Evolutionary conservation across 2,888 invertebrate species (phyloP), one percentile per base, ranked within the genome.

Genomic region (Melanchra persicariae): DNA sequence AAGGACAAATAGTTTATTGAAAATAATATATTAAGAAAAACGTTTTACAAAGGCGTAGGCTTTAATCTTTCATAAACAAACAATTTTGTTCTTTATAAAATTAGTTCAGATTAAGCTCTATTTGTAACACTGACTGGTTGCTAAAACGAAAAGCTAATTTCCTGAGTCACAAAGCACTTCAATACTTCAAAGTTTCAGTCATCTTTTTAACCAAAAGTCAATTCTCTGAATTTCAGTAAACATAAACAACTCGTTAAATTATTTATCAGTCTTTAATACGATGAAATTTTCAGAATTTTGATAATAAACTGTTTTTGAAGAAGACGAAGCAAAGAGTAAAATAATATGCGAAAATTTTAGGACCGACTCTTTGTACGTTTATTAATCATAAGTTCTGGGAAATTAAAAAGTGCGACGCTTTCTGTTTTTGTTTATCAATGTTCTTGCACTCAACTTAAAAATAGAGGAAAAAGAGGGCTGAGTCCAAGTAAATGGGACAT

Each of bases 81-180:
- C n/a, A n/a, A n/a, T n/a, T n/a, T n/a, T n/a, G n/a, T n/a, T n/a
- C n/a, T n/a, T 34, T 8, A 34, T 12, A 12, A 49, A 12, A 12
- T 34, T 12, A n/a, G 12, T 10, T 34, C 5, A 34, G 8, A 57
- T 40, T 17, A 26, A 51, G 22, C 15, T 24, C 6, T 69, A 17
- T 34, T 54, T 68, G 70, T 12, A 52, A 15, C 40, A 40, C 7
- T 19, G n/a, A 24, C 9, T 19, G 9, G 7, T 10, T 5, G 19
- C n/a, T 45, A 15, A 58, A 47, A 37, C 0, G 17, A 49, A 22
- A 40, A 69, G 22, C 15, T 24, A 70, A 70, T 70, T 73, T 70
- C 19, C 40, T 40, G 26, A 49, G 37, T 49, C 15, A 49, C 40
- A 70, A 30, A 72, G 22, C 10, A 40, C 57, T 55, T 40, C 15